These are phyloP conservation scores for Dicrostonyx torquatus DNA, from an alignment of 2,797 vertebrate species.

Conservation along the genomic window DNA sequence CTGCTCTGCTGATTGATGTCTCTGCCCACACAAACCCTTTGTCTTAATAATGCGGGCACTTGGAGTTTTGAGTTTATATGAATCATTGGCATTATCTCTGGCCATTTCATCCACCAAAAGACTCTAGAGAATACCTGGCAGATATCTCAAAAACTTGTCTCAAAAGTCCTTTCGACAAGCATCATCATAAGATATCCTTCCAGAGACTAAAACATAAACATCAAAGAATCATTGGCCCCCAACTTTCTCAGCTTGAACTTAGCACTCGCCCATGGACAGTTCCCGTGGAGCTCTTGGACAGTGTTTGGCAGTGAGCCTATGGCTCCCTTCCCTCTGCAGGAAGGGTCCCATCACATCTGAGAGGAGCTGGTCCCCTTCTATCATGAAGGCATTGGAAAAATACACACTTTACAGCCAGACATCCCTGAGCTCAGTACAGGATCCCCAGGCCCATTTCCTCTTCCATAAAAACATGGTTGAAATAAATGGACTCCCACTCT, in stretches of 20 bases:
- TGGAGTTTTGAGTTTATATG: background rate
- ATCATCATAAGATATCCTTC: conserved; percentile 31
- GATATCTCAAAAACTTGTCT: background rate
- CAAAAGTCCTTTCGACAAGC: conserved; percentile 29
- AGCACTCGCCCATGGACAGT: background rate
- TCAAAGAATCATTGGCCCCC: background rate
- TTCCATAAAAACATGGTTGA: background rate
- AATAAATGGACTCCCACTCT: background rate
- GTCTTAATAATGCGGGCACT: background rate
- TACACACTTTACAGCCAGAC: background rate
- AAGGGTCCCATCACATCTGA: background rate
- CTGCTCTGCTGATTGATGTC: background rate
- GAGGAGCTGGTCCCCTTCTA: background rate
- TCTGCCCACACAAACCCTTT: background rate
- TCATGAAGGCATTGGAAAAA: background rate
- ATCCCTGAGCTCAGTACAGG: background rate
- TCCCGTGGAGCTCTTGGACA: background rate
- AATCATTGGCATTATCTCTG: background rate
- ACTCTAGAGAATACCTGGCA: background rate
- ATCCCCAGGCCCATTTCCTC: background rate
- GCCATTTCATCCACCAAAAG: background rate
- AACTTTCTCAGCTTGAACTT: conserved; percentile 27
- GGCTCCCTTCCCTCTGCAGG: background rate
- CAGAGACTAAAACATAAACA: conserved; percentile 16
- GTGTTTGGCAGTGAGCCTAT: background rate